Percentiles rank a stretch among this genome's conserved stretches.
Evolutionary conservation across 2,888 invertebrate genomes (phyloP).

Genomic region (Flexamia atlantica): DNA sequence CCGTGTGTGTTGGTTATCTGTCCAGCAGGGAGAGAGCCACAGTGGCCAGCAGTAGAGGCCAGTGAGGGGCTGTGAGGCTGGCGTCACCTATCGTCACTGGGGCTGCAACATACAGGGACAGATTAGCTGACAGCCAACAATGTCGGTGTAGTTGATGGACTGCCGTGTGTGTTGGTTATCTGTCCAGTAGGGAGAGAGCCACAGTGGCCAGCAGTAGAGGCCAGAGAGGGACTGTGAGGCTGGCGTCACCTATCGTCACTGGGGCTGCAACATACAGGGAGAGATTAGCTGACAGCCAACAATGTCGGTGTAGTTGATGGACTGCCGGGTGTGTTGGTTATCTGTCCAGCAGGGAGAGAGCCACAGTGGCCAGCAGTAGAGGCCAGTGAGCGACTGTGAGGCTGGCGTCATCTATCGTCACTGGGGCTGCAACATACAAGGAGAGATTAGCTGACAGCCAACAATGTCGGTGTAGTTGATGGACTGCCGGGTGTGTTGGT

Average conservation of each 20-base stretch:
- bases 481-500: neutral
- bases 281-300: neutral
- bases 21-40: neutral
- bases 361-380: neutral
- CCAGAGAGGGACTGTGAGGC: neutral
- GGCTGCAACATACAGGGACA: neutral
- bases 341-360: constrained; percentile 10
- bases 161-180: neutral
- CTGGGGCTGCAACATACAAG: neutral
- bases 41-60: neutral
- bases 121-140: neutral
- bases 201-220: neutral
- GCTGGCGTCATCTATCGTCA: neutral
- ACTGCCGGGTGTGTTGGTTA: neutral
- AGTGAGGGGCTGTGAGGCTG: neutral
- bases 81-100: constrained; percentile 18
- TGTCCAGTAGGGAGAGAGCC: neutral
- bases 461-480: neutral
- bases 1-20: neutral
- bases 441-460: neutral
- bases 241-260: constrained; percentile 2
- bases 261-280: neutral
- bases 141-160: neutral
- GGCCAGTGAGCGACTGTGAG: neutral
- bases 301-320: neutral